Conservation (phyloP, 2,113 vertebrate species). For the Vombatus ursinus region DNA sequence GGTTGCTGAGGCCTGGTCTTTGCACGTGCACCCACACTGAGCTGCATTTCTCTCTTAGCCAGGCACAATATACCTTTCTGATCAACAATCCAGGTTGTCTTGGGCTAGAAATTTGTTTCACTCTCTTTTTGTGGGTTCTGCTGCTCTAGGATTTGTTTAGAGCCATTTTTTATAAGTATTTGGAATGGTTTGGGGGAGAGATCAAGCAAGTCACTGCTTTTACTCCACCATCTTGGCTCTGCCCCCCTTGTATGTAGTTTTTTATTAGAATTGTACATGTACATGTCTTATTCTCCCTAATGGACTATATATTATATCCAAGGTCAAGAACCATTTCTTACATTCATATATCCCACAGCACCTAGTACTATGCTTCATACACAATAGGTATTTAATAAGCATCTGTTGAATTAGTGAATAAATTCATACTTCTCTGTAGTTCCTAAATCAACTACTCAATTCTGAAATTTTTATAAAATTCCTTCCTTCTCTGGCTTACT, state of each 20-base stretch:
- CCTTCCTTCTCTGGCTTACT: not conserved
- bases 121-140: too few relatives aligned
- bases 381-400: not conserved
- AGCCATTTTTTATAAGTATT: too few relatives aligned
- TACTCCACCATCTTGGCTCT: too few relatives aligned
- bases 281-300: not conserved
- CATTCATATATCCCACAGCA: not conserved
- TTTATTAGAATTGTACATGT: not conserved
- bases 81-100: too few relatives aligned
- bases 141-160: too few relatives aligned
- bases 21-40: too few relatives aligned
- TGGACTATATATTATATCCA: not conserved
- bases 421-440: not conserved
- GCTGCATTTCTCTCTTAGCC: too few relatives aligned
- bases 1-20: too few relatives aligned
- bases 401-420: not conserved
- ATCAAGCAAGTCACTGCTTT: too few relatives aligned
- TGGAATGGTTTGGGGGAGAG: too few relatives aligned
- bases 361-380: not conserved
- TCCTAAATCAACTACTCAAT: not conserved
- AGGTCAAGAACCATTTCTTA: not conserved
- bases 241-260: not conserved
- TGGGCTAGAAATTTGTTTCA: too few relatives aligned
- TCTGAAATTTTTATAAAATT: not conserved
- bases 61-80: too few relatives aligned